A percentile compares a stretch with the other conserved stretches of the same genome.
These are phyloP conservation scores for Neomicropteryx cornuta DNA, from an alignment of 1,140 invertebrate genomes.

Conservation along the genomic window DNA sequence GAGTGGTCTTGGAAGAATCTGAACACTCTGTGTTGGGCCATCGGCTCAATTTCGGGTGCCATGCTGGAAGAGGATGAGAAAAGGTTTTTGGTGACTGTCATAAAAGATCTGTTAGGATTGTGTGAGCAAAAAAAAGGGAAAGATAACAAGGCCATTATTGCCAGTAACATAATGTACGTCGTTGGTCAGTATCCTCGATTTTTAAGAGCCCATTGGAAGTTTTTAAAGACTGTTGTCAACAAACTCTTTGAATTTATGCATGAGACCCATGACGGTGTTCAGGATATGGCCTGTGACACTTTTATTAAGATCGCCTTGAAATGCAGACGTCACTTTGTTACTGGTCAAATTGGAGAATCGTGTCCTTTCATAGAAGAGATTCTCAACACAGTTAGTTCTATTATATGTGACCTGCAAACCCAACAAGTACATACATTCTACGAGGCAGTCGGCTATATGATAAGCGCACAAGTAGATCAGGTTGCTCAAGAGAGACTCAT, in stretches of 20 bases:
- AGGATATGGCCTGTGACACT: slow-evolving; percentile 99
- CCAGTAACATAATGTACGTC: slow-evolving; percentile 99
- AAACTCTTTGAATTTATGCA: slow-evolving; percentile 99
- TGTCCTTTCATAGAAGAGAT: slow-evolving; percentile 99
- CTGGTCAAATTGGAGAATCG: slow-evolving; percentile 90
- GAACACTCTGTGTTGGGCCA: slow-evolving; percentile 99
- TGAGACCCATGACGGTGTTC: slow-evolving; percentile 98
- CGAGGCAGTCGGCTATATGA: slow-evolving; percentile 99
- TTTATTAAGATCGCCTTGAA: slow-evolving; percentile 99
- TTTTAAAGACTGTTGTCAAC: slow-evolving; percentile 99
- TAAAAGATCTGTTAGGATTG: slow-evolving; percentile 94
- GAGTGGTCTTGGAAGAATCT: slow-evolving; percentile 99
- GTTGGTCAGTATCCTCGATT: slow-evolving; percentile 99
- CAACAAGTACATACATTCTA: slow-evolving; percentile 99
- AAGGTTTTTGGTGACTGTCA: slow-evolving; percentile 97
- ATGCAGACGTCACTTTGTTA: slow-evolving; percentile 95
- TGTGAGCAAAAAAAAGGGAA: slow-evolving; percentile 99
- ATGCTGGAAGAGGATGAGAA: slow-evolving; percentile 99
- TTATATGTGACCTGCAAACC: slow-evolving; percentile 97
- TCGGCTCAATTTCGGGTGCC: slow-evolving; percentile 97
- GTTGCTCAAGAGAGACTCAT: slow-evolving; percentile 86
- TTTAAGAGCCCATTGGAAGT: slow-evolving; percentile 98
- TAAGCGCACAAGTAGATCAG: slow-evolving; percentile 87
- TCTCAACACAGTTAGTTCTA: slow-evolving; percentile 87
- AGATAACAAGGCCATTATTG: slow-evolving; percentile 99